Base-by-base conservation (phyloP, 2,113 vertebrate species). In the Oncorhynchus nerka region DNA sequence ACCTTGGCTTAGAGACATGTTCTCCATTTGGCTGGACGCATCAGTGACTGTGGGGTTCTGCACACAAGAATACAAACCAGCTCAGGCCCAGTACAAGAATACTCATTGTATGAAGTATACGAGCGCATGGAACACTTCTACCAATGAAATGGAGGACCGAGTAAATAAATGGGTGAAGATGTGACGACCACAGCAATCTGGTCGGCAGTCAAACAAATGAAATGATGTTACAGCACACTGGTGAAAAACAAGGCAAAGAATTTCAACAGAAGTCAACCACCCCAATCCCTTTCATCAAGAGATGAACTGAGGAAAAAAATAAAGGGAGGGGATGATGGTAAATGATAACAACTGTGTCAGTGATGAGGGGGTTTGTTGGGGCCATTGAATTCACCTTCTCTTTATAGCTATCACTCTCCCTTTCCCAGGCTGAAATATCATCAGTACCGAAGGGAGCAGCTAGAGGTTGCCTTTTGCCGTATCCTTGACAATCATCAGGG, bases 381-480 rank as follows among this genome's bases (percentile, higher is more conserved):
- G 51, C 51, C 16, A 55, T 32, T 82, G 80, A 70, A 80, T 90
- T 93, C 91, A 94, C 93, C 92, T 94, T 91, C 66, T 91, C 80
- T 77, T 87, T 88, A 86, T 82, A 73, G 7, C 66, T 85, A 83
- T 91, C 89, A 73, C 81, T 32, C 76, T 92, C 90, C 75, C 70
- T 88, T 45, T 93, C 91, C 92, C 89, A 92, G 81, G 86, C 13
- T 3, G 87, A 75, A 86, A 76, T 75, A 78, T 87, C 89, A 89
- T 94, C 93, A 80, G 93, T 93, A 78, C 92, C 94, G 84, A 94
- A 93, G 26, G 93, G 94, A n/a, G 93, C 88, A 67, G 85, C 73
- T 74, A 93, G 85, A 68, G 73, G 77, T 85, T 84, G 91, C 62
- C 73, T 66, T 55, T 55, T 55, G 75, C n/a, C 16, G 80, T 75